Evolutionary conservation across 35 echinoderm and acorn worm species (phyloP), one percentile per base, ranked within the genome.

Genomic region (Apostichopus japonicus): DNA sequence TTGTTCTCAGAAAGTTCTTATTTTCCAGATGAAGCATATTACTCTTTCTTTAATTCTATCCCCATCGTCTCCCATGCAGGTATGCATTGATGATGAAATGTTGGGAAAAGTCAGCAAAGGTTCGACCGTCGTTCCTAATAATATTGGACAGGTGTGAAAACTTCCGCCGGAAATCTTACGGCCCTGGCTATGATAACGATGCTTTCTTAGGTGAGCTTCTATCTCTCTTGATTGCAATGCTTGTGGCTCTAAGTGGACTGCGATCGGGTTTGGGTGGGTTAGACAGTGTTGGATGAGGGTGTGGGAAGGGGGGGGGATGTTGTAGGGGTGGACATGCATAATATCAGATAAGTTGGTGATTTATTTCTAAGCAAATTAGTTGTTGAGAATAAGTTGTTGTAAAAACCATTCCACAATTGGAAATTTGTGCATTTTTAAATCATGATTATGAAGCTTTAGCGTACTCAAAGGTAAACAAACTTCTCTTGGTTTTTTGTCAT

Each of bases 1-100:
- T 44, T 44, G 33, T 44, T 44, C 33, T 44, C 4, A 44, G 33
- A 44, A 44, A 44, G 33, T 44, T 44, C 2, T 44, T 44, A 44
- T 44, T 44, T 44, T 44, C 33, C 33, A 4, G 33, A 44, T 44
- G 33, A 44, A 3, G 33, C 2, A 44, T 44, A 44, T 44, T 44
- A 44, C 2, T 44, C 33, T 44, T 3, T 44, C 33, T 44, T 44
- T 3, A 44, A 44, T 44, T 91, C 27, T 10, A 6, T n/a, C 13
- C 44, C 8, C 25, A 23, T 23, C 5, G 53, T 16, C 10, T 24
- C 54, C 15, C 24, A 82, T 92, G 13, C 79, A 98, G 97, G 80
- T 93, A 98, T 80, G 53, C 94, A 11, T 81, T 98, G 33, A 98
- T 98, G 97, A 83, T 86, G 5, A 94, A 94, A 83, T 98, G 95